Percentiles rank a stretch among this genome's conserved stretches.
Conservation (phyloP, 2,888 invertebrate genomes). For the Carcina quercana region DNA sequence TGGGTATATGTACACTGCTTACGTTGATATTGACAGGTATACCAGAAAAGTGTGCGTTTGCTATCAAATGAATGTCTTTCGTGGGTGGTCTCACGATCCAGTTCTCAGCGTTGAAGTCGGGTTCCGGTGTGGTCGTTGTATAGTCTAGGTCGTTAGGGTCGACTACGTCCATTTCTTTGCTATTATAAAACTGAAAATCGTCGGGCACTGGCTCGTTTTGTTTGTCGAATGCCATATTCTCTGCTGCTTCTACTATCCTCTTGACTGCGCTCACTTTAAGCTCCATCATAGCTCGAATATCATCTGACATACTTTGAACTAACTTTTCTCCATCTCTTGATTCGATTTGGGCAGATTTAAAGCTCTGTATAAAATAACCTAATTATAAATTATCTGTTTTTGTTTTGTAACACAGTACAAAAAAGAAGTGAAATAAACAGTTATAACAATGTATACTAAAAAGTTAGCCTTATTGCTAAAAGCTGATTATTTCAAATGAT, state of each 20-base stretch:
- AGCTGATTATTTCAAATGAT: too few relatives aligned
- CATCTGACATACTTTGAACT: conserved; percentile 87
- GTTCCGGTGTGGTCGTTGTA: conserved; percentile 69
- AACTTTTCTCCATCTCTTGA: conserved; percentile 84
- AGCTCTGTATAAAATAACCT: conserved; percentile 73
- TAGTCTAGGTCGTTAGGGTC: conserved; percentile 69
- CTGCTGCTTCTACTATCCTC: conserved; percentile 92
- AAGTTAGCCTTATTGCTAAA: too few relatives aligned
- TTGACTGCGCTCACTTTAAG: conserved; percentile 90
- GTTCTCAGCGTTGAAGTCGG: conserved; percentile 64
- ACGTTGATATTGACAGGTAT: conserved; percentile 84
- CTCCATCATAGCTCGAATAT: conserved; percentile 91
- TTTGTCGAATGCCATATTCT: conserved; percentile 82
- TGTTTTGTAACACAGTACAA: too few relatives aligned
- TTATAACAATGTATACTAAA: too few relatives aligned
- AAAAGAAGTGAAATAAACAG: too few relatives aligned
- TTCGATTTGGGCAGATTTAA: conserved; percentile 84
- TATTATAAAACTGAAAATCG: conserved; percentile 80
- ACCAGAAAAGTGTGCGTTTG: conserved; percentile 85
- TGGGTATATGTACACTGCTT: conserved; percentile 96
- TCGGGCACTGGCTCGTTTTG: conserved; percentile 71
- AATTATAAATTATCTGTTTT: too few relatives aligned
- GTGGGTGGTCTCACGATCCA: conserved; percentile 72
- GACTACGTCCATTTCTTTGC: conserved; percentile 81
- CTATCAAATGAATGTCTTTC: conserved; percentile 77